These are phyloP conservation scores for Heteropelma amictum DNA, from an alignment of 2,888 invertebrate genomes.

Conservation along the genomic window DNA sequence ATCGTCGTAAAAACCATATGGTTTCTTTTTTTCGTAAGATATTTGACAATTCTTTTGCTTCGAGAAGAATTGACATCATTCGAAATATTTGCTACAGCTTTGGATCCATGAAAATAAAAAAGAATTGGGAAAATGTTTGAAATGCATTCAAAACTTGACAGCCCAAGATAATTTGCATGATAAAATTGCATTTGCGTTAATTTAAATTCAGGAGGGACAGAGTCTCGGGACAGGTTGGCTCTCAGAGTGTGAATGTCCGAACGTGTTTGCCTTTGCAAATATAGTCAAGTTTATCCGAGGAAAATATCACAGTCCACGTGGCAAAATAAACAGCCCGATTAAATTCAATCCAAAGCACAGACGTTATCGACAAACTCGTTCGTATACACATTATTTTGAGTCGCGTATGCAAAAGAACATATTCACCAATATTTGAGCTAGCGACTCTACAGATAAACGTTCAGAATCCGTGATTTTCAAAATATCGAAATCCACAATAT, in stretches of 20 bases:
- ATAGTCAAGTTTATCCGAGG: background rate
- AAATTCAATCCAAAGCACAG: background rate
- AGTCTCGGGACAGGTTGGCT: too few species aligned
- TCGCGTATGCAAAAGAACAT: too few species aligned
- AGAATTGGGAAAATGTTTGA: background rate
- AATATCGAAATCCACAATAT: too few species aligned
- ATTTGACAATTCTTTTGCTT: background rate
- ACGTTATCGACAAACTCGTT: background rate
- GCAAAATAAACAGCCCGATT: constrained; percentile 22
- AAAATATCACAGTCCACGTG: background rate
- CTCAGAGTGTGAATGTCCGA: background rate
- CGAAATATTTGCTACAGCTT: background rate
- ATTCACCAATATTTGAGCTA: too few species aligned
- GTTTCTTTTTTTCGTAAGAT: too few species aligned
- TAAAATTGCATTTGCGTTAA: too few species aligned
- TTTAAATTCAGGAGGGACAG: too few species aligned
- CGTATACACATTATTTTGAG: too few species aligned
- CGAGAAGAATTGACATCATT: background rate
- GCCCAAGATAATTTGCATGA: too few species aligned
- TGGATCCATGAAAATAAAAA: background rate
- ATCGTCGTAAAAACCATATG: too few species aligned
- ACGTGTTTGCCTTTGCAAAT: background rate
- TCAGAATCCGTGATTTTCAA: too few species aligned
- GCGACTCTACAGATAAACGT: too few species aligned
- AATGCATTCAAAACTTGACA: background rate